Base-by-base conservation (phyloP, 2,797 vertebrate genomes). In the Oophaga sylvatica region DNA sequence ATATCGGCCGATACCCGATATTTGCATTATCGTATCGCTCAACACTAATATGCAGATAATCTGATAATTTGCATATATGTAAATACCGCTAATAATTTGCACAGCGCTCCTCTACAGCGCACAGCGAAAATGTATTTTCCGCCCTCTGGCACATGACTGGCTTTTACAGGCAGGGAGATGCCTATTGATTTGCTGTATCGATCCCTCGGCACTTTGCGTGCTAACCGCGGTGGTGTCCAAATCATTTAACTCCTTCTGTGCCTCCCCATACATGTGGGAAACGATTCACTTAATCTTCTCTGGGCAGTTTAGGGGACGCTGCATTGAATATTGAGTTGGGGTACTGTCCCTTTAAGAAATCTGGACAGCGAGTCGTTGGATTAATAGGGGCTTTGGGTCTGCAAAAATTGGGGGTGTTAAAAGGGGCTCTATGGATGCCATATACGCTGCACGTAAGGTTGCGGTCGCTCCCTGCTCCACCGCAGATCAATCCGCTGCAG, bases 111-210 rank as follows among this genome's bases (percentile, higher is more conserved):
- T 80, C 26, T 31, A 45, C 31, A 20, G 20, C 48, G n/a, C 12
- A 20, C 31, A 45, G 60, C 1, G 41, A 29, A 53, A 29, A n/a
- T 82, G 48, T 16, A 2, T 20, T 70, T 57, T 15, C 17, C 19
- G 9, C 19, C 11, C 11, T 31, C 48, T 83, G 26, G 12, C 16
- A 13, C 48, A 26, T 71, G 48, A 83, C 81, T 57, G 19, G 26
- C 62, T 41, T 83, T 57, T 59, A 31, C 59, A 67, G 57, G 45
- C 81, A 59, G 26, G 29, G 65, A 83, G 16, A 53, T 48, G 62
- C 12, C 62, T 71, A 83, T 83, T 59, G 67, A 83, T 83, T 70
- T 20, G 2, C 16, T 13, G 67, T 41, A 83, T 83, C 8, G 81
- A 83, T 83, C 81, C 81, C 35, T 22, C 31, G 65, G n/a, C 81